A percentile compares a stretch with the other conserved stretches of the same genome.
Conservation (phyloP, 1,140 invertebrate genomes). For the Cydia pomonella region DNA sequence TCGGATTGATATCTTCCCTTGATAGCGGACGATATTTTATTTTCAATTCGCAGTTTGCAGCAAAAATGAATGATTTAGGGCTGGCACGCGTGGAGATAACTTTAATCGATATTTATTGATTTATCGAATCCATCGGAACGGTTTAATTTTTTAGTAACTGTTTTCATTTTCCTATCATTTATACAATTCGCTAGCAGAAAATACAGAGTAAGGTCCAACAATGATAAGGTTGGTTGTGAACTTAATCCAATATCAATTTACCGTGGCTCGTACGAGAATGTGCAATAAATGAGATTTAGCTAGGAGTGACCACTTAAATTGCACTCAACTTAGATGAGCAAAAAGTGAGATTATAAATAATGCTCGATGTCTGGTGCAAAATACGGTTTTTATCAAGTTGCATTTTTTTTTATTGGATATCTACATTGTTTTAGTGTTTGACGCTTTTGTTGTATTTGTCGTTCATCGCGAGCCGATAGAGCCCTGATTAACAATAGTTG, state of each 20-base stretch:
- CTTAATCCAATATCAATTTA: neutral
- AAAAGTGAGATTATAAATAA: neutral
- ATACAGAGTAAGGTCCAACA: neutral
- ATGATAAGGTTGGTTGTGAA: neutral
- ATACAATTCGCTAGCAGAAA: neutral
- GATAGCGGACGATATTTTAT: conserved; percentile 22
- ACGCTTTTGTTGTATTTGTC: too few species aligned
- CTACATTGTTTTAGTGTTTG: too few species aligned
- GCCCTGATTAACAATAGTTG: too few species aligned
- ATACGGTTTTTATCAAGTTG: too few species aligned
- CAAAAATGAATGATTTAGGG: conserved; percentile 27
- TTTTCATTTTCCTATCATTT: neutral
- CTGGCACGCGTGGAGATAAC: neutral
- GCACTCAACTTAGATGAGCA: neutral
- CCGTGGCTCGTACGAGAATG: too few species aligned
- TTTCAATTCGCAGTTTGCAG: conserved; percentile 24
- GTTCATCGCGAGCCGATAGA: too few species aligned
- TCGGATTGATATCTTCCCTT: conserved; percentile 42
- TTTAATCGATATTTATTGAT: neutral
- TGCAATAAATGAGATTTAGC: neutral
- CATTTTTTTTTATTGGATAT: too few species aligned
- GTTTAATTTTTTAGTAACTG: neutral
- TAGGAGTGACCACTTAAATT: neutral
- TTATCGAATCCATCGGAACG: neutral
- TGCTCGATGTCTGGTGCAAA: too few species aligned